Base-by-base conservation (phyloP, 2,888 invertebrate genomes). In the Malthinus flaveolus region DNA sequence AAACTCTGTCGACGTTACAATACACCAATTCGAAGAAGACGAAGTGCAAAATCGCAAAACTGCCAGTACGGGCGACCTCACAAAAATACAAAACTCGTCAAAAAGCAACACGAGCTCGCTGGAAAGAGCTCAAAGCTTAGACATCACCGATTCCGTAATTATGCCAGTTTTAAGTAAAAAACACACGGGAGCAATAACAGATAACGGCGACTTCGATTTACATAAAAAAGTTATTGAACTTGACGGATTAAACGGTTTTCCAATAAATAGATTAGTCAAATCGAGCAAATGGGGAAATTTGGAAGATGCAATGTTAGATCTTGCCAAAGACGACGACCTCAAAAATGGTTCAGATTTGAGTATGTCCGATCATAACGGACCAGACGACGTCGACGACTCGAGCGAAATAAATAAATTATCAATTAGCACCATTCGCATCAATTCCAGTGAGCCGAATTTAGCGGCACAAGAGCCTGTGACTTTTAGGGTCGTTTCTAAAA, bases 121-220 rank as follows among this genome's bases (percentile, higher is more conserved):
- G 52, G 91, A 92, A 78, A 81, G 91, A 62, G 91, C 92, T 0
- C 90, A 91, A 73, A 91, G 91, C 68, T 79, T 92, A 39, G 92
- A 92, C 65, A 87, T 90, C 75, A 87, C 87, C 1, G 83, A 84
- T 49, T 74, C 81, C 0, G 79, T 78, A 5, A 72, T 74, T 13
- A 11, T 31, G 35, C 67, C 70, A 15, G 66, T 65, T 7, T 56
- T 70, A 50, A 65, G 65, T 45, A 87, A 87, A 69, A 89, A 89
- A 68, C 81, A 87, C 23, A 88, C 88, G 76, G 87, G 86, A 0
- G 66, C 66, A 11, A 32, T 82, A 81, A 75, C 76, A 33, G 76
- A 77, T 47, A 73, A 71, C 42, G 62, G 52, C 31, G 75, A 76
- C 32, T 79, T 79, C 44, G 76, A 75, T 62, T 65, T 78, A 6